These are phyloP conservation scores for Zaprionus inermis DNA, from an alignment of 1,140 invertebrate genomes.

Conservation along the genomic window DNA sequence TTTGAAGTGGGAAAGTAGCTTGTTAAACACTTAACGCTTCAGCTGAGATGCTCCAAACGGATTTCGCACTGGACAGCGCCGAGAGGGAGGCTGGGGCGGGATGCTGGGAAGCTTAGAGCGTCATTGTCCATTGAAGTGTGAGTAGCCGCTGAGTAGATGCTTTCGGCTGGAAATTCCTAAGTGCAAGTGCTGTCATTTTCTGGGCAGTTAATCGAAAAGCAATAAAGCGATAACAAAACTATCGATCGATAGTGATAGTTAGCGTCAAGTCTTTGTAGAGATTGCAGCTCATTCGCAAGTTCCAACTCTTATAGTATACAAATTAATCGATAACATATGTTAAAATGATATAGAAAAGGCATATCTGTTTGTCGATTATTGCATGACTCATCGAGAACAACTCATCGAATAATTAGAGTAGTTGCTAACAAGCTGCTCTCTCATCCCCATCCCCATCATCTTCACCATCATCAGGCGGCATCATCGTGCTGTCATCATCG, in stretches of 20 bases:
- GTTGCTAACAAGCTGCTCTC: constrained; percentile 52
- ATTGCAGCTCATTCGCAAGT: neutral
- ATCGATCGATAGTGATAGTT: neutral
- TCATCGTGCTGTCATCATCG: constrained; percentile 53
- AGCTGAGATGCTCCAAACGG: constrained; percentile 39
- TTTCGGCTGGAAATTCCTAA: constrained; percentile 24
- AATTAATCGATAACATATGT: neutral
- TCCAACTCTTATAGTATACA: neutral
- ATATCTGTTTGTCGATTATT: neutral
- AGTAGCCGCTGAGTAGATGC: constrained; percentile 6
- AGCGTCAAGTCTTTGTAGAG: neutral
- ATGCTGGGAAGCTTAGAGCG: neutral
- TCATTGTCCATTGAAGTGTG: constrained; percentile 41
- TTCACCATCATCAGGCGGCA: constrained; percentile 12
- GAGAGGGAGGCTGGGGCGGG: neutral
- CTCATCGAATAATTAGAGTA: constrained; percentile 67
- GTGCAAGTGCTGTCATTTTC: constrained; percentile 14
- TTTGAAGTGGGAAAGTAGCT: constrained; percentile 80
- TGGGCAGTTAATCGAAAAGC: neutral
- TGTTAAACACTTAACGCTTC: constrained; percentile 68
- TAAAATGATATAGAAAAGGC: too few species aligned
- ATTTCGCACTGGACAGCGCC: constrained; percentile 14
- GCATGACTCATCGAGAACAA: constrained; percentile 33
- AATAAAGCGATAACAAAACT: neutral
- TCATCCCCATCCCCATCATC: constrained; percentile 6